Evolutionary conservation across 1,140 invertebrate species (phyloP), one percentile per base, ranked within the genome.

Genomic region (Danaus plexippus): DNA sequence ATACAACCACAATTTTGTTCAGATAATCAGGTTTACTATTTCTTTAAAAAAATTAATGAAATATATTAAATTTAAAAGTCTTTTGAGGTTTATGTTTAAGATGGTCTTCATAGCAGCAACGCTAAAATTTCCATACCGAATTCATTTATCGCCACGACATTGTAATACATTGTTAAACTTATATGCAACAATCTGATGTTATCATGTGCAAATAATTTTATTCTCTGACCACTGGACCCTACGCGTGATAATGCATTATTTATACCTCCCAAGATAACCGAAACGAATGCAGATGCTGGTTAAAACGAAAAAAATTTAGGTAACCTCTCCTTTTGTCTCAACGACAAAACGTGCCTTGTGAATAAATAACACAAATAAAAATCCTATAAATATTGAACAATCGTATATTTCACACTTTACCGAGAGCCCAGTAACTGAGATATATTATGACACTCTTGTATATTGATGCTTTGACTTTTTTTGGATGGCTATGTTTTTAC

Each of bases 231-330:
- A 59, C 55, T 55, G 64, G 58, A 61, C 67, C 67, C 73, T 65
- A 80, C 66, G 77, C 81, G 81, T 83, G 80, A 83, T 83, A 78
- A 85, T 85, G 80, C 78, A 85, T 85, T 85, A 85, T 85, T 83
- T 85, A 85, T 85, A 76, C 66, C 64, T 66, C 69, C 75, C 79
- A 80, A 80, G 69, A 75, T 73, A 74, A 71, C 77, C 67, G 72
- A 83, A 82, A 78, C 76, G 71, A 80, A 85, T 80, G 75, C 79
- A 80, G 75, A 74, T 76, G 22, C 22, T 32, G 22, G 22, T 32
- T 32, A 41, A 50, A 50, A 50, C 2, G 9, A 41, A 71, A 60
- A 54, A 64, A 57, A 61, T 56, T 64, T 51, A 66, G 56, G 54
- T 55, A 65, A 49, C 56, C 51, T 64, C 61, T 67, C 64, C 74